phyloP scores from a whole-genome alignment of 2,113 vertebrate species.

The Xerus inauris region DNA sequence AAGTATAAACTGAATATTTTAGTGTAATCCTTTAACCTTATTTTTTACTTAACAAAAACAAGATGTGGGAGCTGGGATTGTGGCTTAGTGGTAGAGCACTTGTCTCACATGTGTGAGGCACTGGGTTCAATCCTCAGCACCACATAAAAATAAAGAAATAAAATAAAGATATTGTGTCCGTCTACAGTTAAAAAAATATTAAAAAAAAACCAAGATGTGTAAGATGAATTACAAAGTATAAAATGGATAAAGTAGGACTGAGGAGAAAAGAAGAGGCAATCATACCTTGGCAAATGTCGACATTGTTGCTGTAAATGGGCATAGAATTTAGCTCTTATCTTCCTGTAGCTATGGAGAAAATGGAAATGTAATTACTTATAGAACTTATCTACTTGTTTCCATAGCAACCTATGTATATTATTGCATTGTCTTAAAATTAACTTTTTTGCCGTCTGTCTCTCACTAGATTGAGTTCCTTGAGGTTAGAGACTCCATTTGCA shows the following conservation, averaged over 20 bases:
- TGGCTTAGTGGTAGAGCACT: too few species aligned
- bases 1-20: not conserved
- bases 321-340: constrained; percentile 40
- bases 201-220: too few species aligned
- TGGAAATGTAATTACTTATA: constrained; percentile 67
- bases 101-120: too few species aligned
- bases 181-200: too few species aligned
- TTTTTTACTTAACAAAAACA: not conserved
- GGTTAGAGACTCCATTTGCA: not conserved
- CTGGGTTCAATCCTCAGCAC: too few species aligned
- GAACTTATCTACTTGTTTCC: constrained; percentile 60
- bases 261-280: not conserved
- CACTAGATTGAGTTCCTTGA: not conserved
- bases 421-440: constrained; percentile 50
- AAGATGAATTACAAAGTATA: not conserved
- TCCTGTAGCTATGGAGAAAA: constrained; percentile 40
- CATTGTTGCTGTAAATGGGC: not conserved
- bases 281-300: not conserved
- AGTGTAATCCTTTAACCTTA: not conserved
- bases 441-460: not conserved
- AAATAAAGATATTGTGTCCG: too few species aligned
- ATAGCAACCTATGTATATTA: constrained; percentile 54
- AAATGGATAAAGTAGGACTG: not conserved
- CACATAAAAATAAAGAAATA: too few species aligned
- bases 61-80: too few species aligned